Base-by-base conservation (phyloP, 2,113 vertebrate genomes). In the Glaucomys volans region DNA sequence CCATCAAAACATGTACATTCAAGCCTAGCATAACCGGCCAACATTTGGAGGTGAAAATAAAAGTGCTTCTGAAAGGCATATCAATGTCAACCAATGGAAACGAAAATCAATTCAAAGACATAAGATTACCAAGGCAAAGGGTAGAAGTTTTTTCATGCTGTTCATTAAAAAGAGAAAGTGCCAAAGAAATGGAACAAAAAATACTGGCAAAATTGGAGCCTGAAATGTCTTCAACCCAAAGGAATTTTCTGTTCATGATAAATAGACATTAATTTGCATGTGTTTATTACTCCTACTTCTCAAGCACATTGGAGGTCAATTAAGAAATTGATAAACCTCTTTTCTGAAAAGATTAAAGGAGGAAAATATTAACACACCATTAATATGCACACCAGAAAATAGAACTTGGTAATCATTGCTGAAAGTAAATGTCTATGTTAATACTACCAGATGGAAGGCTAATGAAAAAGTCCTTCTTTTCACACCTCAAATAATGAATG, bases 401-500 rank as follows among this genome's bases (percentile, higher is more conserved):
- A 82, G 87, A 96, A 83, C 42, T 67, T 13, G 8, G 44, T 57
- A 84, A 92, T 92, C 40, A 69, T 64, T 87, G 4, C 22, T 67
- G n/a, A 96, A 37, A 1, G 79, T 83, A 86, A 22, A 86, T 72
- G 81, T 91, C 76, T 57, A 92, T n/a, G 30, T 92, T 76, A 92
- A 71, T 71, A 96, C 81, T 54, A 74, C 42, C 24, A 32, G 9
- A 80, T 87, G 62, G 9, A 86, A 96, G 47, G 32, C n/a, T 97
- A 77, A 96, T 88, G 90, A 94, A 96, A 98, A 98, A 93, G 90
- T 66, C 72, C 59, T 96, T 22, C 42, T 89, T 85, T 91, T 86
- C 85, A 94, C 67, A 95, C 35, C 37, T 91, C 30, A 30, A 80
- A 80, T 9, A 35, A 97, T 66, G 20, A 88, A 94, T 95, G 88